Base-by-base conservation (phyloP, 2,797 vertebrate genomes). In the Scarus forsteni region DNA sequence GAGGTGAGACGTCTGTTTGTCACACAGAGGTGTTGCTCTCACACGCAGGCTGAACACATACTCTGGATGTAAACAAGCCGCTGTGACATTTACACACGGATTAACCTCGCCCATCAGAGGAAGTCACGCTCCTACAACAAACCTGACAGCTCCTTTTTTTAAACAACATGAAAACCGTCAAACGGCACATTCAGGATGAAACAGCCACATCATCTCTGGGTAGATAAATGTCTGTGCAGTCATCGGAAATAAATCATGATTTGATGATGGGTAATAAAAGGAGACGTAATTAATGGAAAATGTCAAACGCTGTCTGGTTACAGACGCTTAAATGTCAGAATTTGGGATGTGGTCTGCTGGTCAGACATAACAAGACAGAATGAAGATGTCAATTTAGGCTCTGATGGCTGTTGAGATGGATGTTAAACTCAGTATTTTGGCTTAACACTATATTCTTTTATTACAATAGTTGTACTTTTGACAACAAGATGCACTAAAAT, bases 1-100 rank as follows among this genome's bases (percentile, higher is more conserved):
- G 46, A 34, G 7, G 51, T 19, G 16, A 40, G 19, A 27, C 1
- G 34, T 60, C 40, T 34, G n/a, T 18, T 16, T 7, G 49, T 62
- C 57, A 49, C 61, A 53, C 27, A 1, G 10, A 3, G 0, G 1
- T 0, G 57, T 34, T 38, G 36, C 35, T 27, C 18, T 56, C 62
- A 49, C 81, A 79, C 69, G 14, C 57, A 75, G 18, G 16, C 68
- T 77, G 44, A 63, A 52, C 66, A 73, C 67, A 72, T 50, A 54
- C 1, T 27, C 71, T 6, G 10, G 42, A 43, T 15, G 1, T 45
- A 36, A 42, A 70, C 60, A 49, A 18, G 10, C 60, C 3, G 15
- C 56, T 43, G n/a, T 60, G 60, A 68, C 55, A 64, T 78, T 71
- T 62, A 70, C 72, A 69, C 70, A n/a, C 45, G 52, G 61, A 77